Evolutionary conservation across 2,797 vertebrate genomes (phyloP), one percentile per base, ranked within the genome.

Genomic region (Sebastes cheni): DNA sequence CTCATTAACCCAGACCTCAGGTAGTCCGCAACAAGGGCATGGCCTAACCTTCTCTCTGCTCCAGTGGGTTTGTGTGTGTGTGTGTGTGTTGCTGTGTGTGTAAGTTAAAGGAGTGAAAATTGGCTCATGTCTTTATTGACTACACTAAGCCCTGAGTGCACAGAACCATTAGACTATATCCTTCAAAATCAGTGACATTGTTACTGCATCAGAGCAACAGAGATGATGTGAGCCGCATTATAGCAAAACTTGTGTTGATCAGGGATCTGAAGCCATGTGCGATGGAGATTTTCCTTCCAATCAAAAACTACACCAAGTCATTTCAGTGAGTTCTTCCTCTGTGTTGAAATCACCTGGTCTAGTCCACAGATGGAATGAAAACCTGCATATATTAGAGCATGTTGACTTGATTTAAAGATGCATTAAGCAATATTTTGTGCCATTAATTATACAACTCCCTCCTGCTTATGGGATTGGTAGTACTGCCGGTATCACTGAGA

Each of bases 1-100:
- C 75, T 91, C 68, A 90, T 93, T 91, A 91, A 87, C 86, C 80
- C 82, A 75, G 80, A 92, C 84, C 80, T 76, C 87, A 91, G 89
- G 87, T 85, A 86, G 86, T 83, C 82, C 25, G 52, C 64, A 82
- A 81, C 81, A 91, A 92, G 88, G 88, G 66, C 83, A 91, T 16
- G 29, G 61, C 71, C 79, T 84, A 69, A 89, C 82, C 86, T 87
- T 85, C 79, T 82, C 72, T 78, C 25, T 83, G 74, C 78, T 89
- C 66, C 72, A 77, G 46, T 71, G 55, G 27, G 16, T 67, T 71
- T 72, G 39, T 67, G 34, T 56, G 67, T 42, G 30, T 78, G 27
- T 39, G 12, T 65, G 62, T 72, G 75, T 79, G 30, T 75, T 67
- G 25, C 59, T 66, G 32, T n/a, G 6, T 68, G 72, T 73, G 36